phyloP scores from a whole-genome alignment of 2,888 invertebrate species.

The Hanleya hanleyi region DNA sequence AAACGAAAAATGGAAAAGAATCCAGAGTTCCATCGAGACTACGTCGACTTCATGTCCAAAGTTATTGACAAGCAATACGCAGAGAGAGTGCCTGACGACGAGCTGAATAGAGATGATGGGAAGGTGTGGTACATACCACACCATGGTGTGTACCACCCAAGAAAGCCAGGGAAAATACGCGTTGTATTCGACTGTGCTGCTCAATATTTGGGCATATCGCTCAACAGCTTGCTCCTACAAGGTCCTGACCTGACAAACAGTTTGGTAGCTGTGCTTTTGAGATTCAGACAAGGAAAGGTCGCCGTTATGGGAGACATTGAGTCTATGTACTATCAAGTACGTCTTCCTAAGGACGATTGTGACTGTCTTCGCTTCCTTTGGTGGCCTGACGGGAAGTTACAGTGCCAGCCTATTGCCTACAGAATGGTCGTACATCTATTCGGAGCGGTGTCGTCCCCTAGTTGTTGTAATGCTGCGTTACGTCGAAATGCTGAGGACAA shows the following conservation, averaged over 20 bases:
- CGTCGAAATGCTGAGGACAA: no score
- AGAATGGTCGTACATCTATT: no score
- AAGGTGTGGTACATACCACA: constrained; percentile 11
- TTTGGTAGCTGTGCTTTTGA: background rate
- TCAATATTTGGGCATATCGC: background rate
- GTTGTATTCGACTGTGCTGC: constrained; percentile 4
- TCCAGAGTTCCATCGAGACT: background rate
- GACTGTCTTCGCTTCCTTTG: background rate
- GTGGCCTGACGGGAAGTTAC: constrained; percentile 4
- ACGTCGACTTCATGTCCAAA: constrained; percentile 8
- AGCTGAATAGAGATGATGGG: background rate
- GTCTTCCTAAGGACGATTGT: background rate
- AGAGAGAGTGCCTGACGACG: constrained; percentile 1
- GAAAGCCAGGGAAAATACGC: constrained; percentile 8
- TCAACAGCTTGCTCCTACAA: background rate
- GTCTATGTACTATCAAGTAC: background rate
- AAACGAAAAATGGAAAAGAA: constrained; percentile 5
- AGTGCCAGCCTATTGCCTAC: no score
- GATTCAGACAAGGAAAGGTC: background rate
- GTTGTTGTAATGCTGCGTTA: no score
- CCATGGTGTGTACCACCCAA: constrained; percentile 3
- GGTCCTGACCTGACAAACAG: background rate
- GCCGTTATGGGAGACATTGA: constrained; percentile 4
- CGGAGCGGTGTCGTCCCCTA: no score
- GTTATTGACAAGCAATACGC: constrained; percentile 4